Evolutionary conservation across 2,797 vertebrate species (phyloP), one percentile per base, ranked within the genome.

Genomic region (Columba guinea): DNA sequence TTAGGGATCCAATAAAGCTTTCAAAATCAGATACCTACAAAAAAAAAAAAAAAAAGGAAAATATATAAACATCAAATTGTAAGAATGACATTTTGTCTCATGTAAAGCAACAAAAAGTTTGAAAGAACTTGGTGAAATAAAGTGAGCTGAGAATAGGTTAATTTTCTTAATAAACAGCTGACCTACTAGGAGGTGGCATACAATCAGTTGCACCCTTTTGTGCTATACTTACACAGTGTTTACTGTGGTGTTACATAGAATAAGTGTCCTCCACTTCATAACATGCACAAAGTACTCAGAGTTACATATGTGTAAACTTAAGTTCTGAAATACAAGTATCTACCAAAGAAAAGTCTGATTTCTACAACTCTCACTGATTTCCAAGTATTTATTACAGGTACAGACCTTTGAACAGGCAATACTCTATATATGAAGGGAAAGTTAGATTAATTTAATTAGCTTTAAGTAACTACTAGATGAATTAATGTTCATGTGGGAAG

Each of bases 21-120:
- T 99, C 99, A 89, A 99, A 99, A 96, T 99, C 99, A 76, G 98
- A 63, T 41, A 99, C 98, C 99, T 99, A 93, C 19, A 94, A 52
- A 95, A 59, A 96, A 93, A 62, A 44, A 37, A 71, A 49, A 59
- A 55, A 7, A 77, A 30, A 41, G 6, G 63, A 63, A 87, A 67
- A 74, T 46, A 46, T 46, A 10, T 5, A 32, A 41, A 10, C 11
- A 34, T 5, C 23, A 62, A 18, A 55, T 3, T 39, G 27, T 37
- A 73, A 86, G n/a, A 68, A 52, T 41, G 18, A 67, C 28, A 5
- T 69, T 69, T 68, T 34, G 35, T 6, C 64, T 78, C 35, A n/a
- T 71, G 24, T 49, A 64, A 80, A 60, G 24, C 85, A 96, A 46
- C 18, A 34, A 7, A 46, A 63, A 4, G 30, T 39, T 65, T 65